Evolutionary conservation across 2,797 vertebrate genomes (phyloP).

Genomic region (Oryzias sinensis): DNA sequence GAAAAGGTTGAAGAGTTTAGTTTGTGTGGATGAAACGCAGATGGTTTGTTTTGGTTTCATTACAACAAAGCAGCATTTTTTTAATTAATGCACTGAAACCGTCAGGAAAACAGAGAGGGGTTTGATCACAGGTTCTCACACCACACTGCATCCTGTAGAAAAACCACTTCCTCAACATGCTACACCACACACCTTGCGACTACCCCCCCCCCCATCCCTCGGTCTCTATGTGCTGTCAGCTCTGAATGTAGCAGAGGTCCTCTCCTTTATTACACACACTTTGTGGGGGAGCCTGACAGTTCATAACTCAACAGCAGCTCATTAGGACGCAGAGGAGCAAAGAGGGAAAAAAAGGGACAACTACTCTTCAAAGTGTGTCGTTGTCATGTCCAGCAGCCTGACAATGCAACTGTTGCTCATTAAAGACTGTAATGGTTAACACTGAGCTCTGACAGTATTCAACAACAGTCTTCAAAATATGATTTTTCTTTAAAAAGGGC

Average conservation of each 20-base stretch:
- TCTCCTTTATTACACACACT: conserved; percentile 39
- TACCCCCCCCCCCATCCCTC: conserved; percentile 1
- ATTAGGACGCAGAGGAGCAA: conserved; percentile 42
- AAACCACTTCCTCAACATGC: conserved; percentile 63
- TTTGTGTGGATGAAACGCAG: neutral
- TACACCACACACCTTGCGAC: conserved; percentile 5
- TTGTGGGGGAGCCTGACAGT: conserved; percentile 36
- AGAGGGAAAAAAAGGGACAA: conserved; percentile 4
- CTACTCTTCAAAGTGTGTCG: conserved; percentile 5
- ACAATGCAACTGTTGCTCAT: conserved; percentile 16
- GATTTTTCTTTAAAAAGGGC: conserved; percentile 1
- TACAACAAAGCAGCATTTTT: conserved; percentile 3
- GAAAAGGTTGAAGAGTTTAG: conserved; percentile 2
- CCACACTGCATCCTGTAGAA: conserved; percentile 62
- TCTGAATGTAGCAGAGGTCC: conserved; percentile 19
- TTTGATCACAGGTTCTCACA: conserved; percentile 11
- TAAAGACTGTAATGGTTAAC: conserved; percentile 3
- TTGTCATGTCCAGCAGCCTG: conserved; percentile 1
- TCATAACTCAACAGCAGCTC: conserved; percentile 57
- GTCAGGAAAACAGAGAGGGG: conserved; percentile 9
- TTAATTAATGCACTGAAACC: conserved; percentile 36
- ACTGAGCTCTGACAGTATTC: conserved; percentile 10
- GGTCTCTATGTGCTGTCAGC: conserved; percentile 24
- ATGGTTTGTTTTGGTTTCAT: neutral
- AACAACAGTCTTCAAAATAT: conserved; percentile 5